Conservation (phyloP, 2,113 vertebrate species). For the Ctenomys sociabilis region DNA sequence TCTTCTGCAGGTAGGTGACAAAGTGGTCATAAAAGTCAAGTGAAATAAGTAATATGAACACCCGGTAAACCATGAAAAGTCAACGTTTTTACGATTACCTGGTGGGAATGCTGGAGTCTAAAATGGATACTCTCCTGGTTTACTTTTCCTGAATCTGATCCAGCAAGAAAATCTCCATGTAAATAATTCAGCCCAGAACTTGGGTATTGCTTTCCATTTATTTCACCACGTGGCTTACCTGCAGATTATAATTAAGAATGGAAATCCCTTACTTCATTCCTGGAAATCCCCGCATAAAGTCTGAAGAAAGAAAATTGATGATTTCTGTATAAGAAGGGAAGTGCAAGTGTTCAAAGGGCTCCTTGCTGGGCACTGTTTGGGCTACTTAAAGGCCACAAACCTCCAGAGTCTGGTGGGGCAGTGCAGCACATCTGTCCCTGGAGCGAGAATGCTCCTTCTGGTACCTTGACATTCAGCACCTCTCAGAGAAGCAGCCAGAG, state of each 20-base stretch:
- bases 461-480: neutral
- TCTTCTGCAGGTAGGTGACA: neutral
- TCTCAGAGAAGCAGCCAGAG: neutral
- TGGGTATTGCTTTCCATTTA: neutral
- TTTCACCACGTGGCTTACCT: conserved; percentile 22
- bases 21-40: neutral
- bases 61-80: neutral
- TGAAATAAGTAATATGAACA: neutral
- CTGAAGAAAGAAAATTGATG: neutral
- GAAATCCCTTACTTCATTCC: conserved; percentile 2
- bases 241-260: neutral
- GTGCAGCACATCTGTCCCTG: neutral
- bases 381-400: neutral
- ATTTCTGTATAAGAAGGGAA: neutral
- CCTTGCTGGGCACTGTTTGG: neutral
- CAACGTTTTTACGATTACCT: neutral
- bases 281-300: neutral
- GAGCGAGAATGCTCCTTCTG: neutral
- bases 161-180: neutral
- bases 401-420: neutral
- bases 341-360: neutral
- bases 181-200: conserved; percentile 13
- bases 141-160: neutral
- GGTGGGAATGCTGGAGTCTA: neutral
- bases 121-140: neutral